Evolutionary conservation across 2,888 invertebrate genomes (phyloP).

Genomic region (Vesta saturnalis): DNA sequence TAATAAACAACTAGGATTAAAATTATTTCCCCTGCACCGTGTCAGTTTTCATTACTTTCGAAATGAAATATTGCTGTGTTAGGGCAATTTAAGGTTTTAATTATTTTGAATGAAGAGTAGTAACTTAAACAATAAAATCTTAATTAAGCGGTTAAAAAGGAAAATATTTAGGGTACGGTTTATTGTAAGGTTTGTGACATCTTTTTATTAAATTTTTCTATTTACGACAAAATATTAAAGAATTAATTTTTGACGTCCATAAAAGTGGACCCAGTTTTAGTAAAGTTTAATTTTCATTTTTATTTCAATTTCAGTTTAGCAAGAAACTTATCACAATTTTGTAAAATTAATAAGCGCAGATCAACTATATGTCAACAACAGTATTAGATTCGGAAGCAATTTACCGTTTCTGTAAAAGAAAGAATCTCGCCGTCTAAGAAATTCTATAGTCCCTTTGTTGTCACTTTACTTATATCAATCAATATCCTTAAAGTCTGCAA

Average conservation of each 20-base stretch:
- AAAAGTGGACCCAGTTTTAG: too few relatives aligned
- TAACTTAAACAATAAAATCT: constrained; percentile 33
- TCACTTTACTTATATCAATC: constrained; percentile 52
- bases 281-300: constrained; percentile 22
- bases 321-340: constrained; percentile 41
- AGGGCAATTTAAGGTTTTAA: constrained; percentile 10
- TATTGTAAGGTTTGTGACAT: constrained; percentile 23
- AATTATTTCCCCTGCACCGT: too few relatives aligned
- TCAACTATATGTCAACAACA: constrained; percentile 51
- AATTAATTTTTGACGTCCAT: constrained; percentile 18
- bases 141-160: constrained; percentile 38
- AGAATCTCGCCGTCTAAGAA: constrained; percentile 49
- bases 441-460: constrained; percentile 51
- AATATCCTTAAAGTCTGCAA: constrained; percentile 24
- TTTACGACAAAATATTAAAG: constrained; percentile 8
- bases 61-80: too few relatives aligned
- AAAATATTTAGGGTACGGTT: constrained; percentile 35
- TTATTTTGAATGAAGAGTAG: constrained; percentile 33
- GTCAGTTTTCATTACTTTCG: too few relatives aligned
- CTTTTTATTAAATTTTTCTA: constrained; percentile 31
- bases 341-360: constrained; percentile 43
- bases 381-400: constrained; percentile 53
- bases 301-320: background rate
- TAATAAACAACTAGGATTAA: background rate
- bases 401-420: constrained; percentile 49